Evolutionary conservation across 2,797 vertebrate genomes (phyloP).

Genomic region (Heterohyrax brucei): DNA sequence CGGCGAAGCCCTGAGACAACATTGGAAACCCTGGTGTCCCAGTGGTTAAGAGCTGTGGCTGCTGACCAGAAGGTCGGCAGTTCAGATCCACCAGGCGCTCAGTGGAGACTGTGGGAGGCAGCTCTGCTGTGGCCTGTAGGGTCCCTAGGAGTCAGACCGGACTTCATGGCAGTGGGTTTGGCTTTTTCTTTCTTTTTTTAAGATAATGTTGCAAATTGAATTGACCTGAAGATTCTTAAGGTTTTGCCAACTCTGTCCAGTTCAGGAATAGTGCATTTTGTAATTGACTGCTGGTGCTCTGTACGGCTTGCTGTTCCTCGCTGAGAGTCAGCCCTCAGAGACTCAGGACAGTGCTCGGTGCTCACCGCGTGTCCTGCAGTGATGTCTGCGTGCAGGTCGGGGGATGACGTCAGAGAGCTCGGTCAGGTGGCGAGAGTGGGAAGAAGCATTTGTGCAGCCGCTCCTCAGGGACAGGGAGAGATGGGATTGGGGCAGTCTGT

Average conservation of each 20-base stretch:
- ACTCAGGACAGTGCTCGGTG: not conserved
- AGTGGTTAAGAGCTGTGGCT: too few relatives aligned
- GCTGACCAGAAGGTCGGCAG: too few relatives aligned
- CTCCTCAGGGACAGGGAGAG: not conserved
- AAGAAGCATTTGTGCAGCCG: not conserved
- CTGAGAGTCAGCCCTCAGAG: not conserved
- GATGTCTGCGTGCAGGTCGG: not conserved
- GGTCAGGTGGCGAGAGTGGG: not conserved
- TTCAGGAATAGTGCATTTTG: slow-evolving; percentile 26
- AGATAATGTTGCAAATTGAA: not conserved
- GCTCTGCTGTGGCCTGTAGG: too few relatives aligned
- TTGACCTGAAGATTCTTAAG: not conserved
- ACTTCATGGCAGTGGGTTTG: too few relatives aligned
- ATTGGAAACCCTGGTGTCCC: not conserved
- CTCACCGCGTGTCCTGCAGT: not conserved
- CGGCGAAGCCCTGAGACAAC: not conserved
- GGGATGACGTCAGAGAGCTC: not conserved
- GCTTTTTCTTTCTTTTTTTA: too few relatives aligned
- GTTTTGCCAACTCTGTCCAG: not conserved
- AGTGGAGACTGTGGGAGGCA: too few relatives aligned
- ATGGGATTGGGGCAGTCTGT: not conserved
- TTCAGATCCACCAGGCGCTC: too few relatives aligned
- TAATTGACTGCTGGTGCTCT: not conserved
- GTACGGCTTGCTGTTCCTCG: not conserved
- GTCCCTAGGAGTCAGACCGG: too few relatives aligned